A percentile compares a stretch with the other conserved stretches of the same genome.
Evolutionary conservation across 2,113 vertebrate genomes (phyloP).

Genomic region (Chionomys nivalis): DNA sequence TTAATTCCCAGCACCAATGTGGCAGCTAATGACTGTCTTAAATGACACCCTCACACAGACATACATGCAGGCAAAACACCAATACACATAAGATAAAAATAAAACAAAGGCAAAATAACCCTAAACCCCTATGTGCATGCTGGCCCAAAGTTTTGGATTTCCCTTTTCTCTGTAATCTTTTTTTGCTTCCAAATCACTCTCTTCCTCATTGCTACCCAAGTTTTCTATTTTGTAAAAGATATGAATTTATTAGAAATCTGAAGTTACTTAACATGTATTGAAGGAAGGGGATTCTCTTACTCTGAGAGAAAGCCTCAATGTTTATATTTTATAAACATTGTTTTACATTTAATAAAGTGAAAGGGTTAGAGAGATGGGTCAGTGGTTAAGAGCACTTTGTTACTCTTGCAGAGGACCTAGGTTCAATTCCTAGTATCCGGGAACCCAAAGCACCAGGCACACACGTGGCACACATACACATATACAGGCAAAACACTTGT

Average conservation of each 20-base stretch:
- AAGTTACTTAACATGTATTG: background rate
- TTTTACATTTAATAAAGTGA: background rate
- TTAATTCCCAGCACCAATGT: background rate
- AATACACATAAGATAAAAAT: background rate
- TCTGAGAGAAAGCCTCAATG: background rate
- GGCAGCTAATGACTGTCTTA: background rate
- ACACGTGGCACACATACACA: background rate
- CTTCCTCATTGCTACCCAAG: background rate
- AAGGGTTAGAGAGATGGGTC: background rate
- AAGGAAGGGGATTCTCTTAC: background rate
- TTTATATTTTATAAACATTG: background rate
- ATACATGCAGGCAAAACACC: background rate
- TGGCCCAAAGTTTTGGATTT: background rate
- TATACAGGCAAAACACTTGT: background rate
- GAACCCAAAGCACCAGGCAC: background rate
- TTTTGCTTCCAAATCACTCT: background rate
- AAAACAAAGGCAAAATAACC: background rate
- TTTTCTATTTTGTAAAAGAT: background rate
- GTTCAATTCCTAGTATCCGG: background rate
- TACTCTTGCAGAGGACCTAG: background rate
- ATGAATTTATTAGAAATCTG: background rate
- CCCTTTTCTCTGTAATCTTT: background rate
- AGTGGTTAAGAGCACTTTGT: background rate
- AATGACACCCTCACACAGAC: background rate
- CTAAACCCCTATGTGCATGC: background rate